These are phyloP conservation scores for Anadara kagoshimensis DNA, from an alignment of 1,140 invertebrate genomes.

Conservation along the genomic window DNA sequence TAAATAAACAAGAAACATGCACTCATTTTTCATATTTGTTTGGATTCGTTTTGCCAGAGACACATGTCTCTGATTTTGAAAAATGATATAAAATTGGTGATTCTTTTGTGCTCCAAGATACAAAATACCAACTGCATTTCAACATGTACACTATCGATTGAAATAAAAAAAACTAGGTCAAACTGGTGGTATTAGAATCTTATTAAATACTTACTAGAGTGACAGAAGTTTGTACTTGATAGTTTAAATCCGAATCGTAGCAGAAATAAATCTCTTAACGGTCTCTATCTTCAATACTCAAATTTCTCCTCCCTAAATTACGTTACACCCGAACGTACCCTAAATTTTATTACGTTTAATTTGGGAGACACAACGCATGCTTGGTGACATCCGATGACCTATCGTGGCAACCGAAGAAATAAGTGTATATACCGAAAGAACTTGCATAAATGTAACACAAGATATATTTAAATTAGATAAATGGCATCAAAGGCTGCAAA, in stretches of 20 bases:
- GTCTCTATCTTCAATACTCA: background rate
- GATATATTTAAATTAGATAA: constrained; percentile 21
- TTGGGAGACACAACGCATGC: constrained; percentile 36
- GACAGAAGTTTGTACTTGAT: background rate
- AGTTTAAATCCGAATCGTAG: background rate
- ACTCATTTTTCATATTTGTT: too few relatives aligned
- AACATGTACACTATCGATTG: too few relatives aligned
- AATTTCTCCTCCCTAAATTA: background rate
- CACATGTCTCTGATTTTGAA: too few relatives aligned
- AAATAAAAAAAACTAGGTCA: too few relatives aligned
- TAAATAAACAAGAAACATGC: too few relatives aligned
- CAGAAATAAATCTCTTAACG: background rate
- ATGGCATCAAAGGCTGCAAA: constrained; percentile 66
- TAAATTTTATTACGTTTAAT: constrained; percentile 23
- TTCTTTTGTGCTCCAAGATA: too few relatives aligned
- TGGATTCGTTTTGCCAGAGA: too few relatives aligned
- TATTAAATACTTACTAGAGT: background rate
- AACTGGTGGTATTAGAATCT: background rate
- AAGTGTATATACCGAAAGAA: background rate
- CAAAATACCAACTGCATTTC: too few relatives aligned
- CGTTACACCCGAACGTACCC: background rate
- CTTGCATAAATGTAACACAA: background rate
- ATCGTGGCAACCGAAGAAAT: constrained; percentile 43
- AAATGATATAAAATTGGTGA: too few relatives aligned
- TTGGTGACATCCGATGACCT: constrained; percentile 43